Conservation (phyloP, 1,140 invertebrate genomes). For the Oreohelix idahoensis region DNA sequence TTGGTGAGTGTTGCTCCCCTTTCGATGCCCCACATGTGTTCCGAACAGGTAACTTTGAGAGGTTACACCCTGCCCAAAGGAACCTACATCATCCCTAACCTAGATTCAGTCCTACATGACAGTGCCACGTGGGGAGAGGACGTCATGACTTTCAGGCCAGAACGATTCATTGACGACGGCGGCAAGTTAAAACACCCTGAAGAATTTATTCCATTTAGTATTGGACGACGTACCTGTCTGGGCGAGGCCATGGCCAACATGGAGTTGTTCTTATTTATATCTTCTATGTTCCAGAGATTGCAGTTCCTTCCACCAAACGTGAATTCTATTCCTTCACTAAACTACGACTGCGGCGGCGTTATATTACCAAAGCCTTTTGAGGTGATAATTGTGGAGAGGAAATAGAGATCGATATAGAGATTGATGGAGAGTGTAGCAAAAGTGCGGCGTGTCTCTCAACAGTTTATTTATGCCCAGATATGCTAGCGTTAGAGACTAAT, state of each 20-base stretch:
- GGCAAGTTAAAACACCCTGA: constrained; percentile 40
- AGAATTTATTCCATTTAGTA: constrained; percentile 50
- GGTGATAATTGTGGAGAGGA: constrained; percentile 31
- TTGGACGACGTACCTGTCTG: constrained; percentile 49
- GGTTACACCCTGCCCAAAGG: constrained; percentile 67
- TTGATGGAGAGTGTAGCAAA: no score
- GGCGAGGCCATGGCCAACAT: constrained; percentile 51
- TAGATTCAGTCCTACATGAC: constrained; percentile 64
- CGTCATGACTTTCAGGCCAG: constrained; percentile 81
- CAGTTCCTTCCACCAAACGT: constrained; percentile 73
- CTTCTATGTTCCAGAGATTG: constrained; percentile 49
- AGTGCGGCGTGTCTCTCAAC: no score
- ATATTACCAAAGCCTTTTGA: constrained; percentile 31
- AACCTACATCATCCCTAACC: constrained; percentile 62
- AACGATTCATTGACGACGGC: constrained; percentile 74
- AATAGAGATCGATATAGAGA: no score
- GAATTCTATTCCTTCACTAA: constrained; percentile 37
- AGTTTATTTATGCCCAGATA: no score
- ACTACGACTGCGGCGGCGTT: constrained; percentile 42
- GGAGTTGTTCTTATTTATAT: constrained; percentile 52
- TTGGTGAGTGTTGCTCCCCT: constrained; percentile 59
- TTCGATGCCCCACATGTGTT: constrained; percentile 59
- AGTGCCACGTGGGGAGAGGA: constrained; percentile 76
- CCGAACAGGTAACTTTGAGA: constrained; percentile 54
- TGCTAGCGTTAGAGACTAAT: no score